Conservation (phyloP, 2,888 invertebrate genomes). For the Caenorhabditis afra region DNA sequence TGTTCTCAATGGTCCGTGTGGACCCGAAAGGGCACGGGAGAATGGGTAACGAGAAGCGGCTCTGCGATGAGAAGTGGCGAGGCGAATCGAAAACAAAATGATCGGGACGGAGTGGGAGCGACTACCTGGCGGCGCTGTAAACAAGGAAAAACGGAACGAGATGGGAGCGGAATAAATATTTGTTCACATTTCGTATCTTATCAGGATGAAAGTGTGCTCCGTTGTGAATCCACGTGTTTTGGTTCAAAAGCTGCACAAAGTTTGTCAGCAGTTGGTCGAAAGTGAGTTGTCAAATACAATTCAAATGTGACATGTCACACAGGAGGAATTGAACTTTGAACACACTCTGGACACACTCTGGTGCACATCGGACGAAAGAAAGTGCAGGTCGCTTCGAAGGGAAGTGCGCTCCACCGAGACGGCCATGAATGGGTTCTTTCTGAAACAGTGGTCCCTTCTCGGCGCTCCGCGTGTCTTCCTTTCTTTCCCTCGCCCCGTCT, state of each 20-base stretch:
- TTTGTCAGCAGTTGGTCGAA: too few relatives aligned
- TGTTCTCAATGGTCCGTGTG: constrained; percentile 29
- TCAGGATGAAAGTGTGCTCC: too few relatives aligned
- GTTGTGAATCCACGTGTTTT: too few relatives aligned
- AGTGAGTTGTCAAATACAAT: too few relatives aligned
- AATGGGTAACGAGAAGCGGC: not conserved
- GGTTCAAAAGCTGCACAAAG: too few relatives aligned
- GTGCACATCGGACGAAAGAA: too few relatives aligned
- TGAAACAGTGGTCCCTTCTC: constrained; percentile 46
- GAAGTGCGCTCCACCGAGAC: too few relatives aligned
- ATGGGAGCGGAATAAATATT: constrained; percentile 33
- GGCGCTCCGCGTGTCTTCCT: not conserved
- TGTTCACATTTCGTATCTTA: not conserved
- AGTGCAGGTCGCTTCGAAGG: too few relatives aligned
- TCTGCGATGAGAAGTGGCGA: not conserved
- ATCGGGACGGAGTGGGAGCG: not conserved
- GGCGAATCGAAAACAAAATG: not conserved
- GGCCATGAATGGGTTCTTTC: not conserved
- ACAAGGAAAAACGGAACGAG: constrained; percentile 1
- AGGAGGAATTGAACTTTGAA: too few relatives aligned
- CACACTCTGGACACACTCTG: too few relatives aligned
- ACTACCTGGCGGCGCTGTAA: constrained; percentile 12
- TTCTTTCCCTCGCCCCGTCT: constrained; percentile 1
- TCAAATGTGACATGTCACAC: too few relatives aligned
- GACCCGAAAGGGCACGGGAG: constrained; percentile 7